A percentile compares a stretch with the other conserved stretches of the same genome.
Conservation (phyloP, 1,140 invertebrate genomes). For the Pararge aegeria region DNA sequence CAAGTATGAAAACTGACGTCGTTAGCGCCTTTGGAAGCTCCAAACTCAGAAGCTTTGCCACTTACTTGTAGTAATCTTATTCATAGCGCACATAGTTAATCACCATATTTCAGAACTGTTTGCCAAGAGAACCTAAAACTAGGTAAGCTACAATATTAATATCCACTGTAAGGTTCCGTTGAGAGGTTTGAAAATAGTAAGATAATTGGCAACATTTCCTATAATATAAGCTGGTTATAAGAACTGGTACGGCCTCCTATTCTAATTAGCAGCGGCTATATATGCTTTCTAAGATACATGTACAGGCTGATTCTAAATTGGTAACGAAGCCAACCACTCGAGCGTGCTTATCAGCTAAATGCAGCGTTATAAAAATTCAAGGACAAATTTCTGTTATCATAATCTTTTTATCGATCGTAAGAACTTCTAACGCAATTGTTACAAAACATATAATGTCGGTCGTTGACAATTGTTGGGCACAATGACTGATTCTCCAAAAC, state of each 20-base stretch:
- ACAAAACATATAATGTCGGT: conserved; percentile 10
- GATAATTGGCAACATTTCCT: conserved; percentile 38
- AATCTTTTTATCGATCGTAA: conserved; percentile 22
- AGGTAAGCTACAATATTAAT: background rate
- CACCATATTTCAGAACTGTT: too few relatives aligned
- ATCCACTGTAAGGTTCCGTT: conserved; percentile 30
- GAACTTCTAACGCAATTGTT: conserved; percentile 15
- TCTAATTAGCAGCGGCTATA: conserved; percentile 39
- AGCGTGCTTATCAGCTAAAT: conserved; percentile 6
- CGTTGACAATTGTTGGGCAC: conserved; percentile 18
- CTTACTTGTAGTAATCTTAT: too few relatives aligned
- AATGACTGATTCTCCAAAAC: conserved; percentile 11
- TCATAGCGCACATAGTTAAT: too few relatives aligned
- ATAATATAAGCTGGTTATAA: conserved; percentile 36
- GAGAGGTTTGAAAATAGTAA: conserved; percentile 20
- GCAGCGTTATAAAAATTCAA: conserved; percentile 22
- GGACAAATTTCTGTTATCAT: conserved; percentile 18
- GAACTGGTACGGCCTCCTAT: conserved; percentile 33
- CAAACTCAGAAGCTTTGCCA: too few relatives aligned
- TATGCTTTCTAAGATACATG: conserved; percentile 15
- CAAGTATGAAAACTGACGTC: too few relatives aligned
- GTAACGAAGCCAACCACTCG: background rate
- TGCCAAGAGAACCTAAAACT: too few relatives aligned
- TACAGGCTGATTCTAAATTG: conserved; percentile 22
- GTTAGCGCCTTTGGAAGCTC: too few relatives aligned